Evolutionary conservation across 2,797 vertebrate species (phyloP).

Genomic region (Denticeps clupeoides): DNA sequence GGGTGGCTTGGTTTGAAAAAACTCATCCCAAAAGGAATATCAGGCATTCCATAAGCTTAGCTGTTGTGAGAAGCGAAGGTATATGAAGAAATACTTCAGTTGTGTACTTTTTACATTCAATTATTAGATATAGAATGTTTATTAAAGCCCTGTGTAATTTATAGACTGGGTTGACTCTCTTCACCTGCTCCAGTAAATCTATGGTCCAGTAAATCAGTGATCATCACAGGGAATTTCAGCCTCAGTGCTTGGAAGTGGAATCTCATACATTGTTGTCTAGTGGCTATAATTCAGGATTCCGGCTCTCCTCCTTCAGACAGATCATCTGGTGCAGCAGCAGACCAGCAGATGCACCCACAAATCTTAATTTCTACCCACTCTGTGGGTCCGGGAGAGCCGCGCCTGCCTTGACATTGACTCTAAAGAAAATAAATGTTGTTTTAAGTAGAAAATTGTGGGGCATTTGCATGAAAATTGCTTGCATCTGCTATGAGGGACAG

Average conservation of each 20-base stretch:
- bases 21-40: too few species aligned
- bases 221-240: too few species aligned
- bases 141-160: too few species aligned
- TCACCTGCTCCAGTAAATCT: too few species aligned
- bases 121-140: too few species aligned
- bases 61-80: too few species aligned
- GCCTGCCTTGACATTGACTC: constrained; percentile 41
- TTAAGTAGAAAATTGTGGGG: constrained; percentile 49
- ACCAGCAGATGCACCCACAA: constrained; percentile 52
- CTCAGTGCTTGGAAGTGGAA: constrained; percentile 4
- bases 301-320: constrained; percentile 14
- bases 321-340: constrained; percentile 36
- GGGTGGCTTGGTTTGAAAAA: too few species aligned
- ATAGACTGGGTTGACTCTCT: too few species aligned
- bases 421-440: constrained; percentile 56
- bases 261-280: constrained; percentile 23
- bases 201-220: too few species aligned
- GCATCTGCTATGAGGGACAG: constrained; percentile 51
- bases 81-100: too few species aligned
- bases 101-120: too few species aligned
- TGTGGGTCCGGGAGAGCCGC: constrained; percentile 25
- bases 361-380: constrained; percentile 44
- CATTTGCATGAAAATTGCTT: constrained; percentile 65
- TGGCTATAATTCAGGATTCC: constrained; percentile 28
- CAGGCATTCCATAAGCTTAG: too few species aligned